These are phyloP conservation scores for Tolypeutes matacus DNA, from an alignment of 2,797 vertebrate genomes.

Conservation along the genomic window DNA sequence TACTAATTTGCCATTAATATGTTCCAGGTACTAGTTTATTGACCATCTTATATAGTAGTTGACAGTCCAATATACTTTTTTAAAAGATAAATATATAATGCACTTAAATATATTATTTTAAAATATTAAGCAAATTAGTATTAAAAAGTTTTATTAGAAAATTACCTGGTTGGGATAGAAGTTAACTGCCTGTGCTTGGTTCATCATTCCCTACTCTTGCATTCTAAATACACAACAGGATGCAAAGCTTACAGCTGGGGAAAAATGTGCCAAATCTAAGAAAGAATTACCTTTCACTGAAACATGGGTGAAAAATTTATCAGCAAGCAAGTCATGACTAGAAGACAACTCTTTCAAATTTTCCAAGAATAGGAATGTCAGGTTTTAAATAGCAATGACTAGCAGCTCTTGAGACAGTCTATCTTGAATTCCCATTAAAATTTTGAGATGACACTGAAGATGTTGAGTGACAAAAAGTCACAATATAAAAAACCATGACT, in stretches of 20 bases:
- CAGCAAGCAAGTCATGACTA: not conserved
- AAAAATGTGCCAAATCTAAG: not conserved
- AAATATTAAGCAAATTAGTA: conserved; percentile 12
- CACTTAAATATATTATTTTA: not conserved
- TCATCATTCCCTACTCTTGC: not conserved
- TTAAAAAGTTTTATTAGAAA: not conserved
- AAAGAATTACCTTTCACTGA: not conserved
- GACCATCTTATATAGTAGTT: not conserved
- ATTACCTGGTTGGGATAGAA: not conserved
- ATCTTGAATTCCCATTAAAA: not conserved
- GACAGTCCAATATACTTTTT: not conserved
- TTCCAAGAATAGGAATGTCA: not conserved
- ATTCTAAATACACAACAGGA: not conserved
- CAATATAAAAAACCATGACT: not conserved
- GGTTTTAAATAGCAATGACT: not conserved
- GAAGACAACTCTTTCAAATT: not conserved
- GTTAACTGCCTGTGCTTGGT: not conserved
- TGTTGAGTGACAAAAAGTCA: not conserved
- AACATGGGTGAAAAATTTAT: not conserved
- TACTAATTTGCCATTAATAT: not conserved
- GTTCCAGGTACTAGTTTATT: not conserved
- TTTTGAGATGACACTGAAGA: not conserved
- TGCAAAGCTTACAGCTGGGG: not conserved
- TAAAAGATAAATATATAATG: not conserved
- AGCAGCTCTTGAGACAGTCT: not conserved